phyloP scores from a whole-genome alignment of 2,888 invertebrate species.

The Synanthedon myopaeformis region DNA sequence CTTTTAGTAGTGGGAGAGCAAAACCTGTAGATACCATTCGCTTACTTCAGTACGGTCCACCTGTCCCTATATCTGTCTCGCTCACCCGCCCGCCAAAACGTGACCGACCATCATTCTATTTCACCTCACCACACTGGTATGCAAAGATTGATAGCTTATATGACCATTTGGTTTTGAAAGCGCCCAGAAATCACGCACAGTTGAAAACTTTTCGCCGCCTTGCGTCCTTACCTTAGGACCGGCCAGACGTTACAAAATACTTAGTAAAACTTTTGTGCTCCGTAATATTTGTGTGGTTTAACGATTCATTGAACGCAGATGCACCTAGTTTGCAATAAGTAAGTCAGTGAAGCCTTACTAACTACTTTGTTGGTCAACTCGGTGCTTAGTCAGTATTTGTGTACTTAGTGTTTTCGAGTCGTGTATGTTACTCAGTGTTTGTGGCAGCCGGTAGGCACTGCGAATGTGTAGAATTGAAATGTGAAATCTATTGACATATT shows the following conservation, averaged over 20 bases:
- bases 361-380: constrained; percentile 16
- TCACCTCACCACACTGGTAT: constrained; percentile 66
- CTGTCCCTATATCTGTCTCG: constrained; percentile 52
- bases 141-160: constrained; percentile 71
- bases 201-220: constrained; percentile 62
- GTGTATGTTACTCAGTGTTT: constrained; percentile 18
- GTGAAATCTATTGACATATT: constrained; percentile 27
- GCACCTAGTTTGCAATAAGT: constrained; percentile 36
- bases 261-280: constrained; percentile 31
- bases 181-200: constrained; percentile 68
- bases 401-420: constrained; percentile 30
- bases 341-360: constrained; percentile 48
- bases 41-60: constrained; percentile 57
- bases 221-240: constrained; percentile 64
- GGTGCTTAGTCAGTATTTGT: constrained; percentile 24
- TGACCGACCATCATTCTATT: constrained; percentile 38
- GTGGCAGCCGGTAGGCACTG: neutral
- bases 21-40: constrained; percentile 69
- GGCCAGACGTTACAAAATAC: constrained; percentile 43
- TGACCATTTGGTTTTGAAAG: constrained; percentile 69
- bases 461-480: constrained; percentile 21
- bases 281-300: constrained; percentile 45
- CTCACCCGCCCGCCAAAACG: constrained; percentile 35
- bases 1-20: constrained; percentile 64
- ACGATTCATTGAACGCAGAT: constrained; percentile 32